These are phyloP conservation scores for Aleiodes leptofemur DNA, from an alignment of 2,888 invertebrate species.

Conservation along the genomic window DNA sequence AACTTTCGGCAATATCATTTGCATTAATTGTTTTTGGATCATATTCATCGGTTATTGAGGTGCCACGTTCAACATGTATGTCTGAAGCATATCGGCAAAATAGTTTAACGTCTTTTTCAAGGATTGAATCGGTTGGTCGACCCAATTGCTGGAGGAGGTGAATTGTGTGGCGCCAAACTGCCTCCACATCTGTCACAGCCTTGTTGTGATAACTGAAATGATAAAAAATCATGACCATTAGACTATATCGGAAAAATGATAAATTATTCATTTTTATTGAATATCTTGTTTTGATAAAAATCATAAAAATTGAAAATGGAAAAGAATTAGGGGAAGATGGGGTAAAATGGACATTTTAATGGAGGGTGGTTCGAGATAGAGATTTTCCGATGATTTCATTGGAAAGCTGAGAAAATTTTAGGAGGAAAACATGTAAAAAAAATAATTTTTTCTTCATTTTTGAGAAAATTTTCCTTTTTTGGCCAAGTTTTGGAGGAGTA, in stretches of 20 bases:
- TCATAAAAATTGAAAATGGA: neutral
- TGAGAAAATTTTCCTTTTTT: too few species aligned
- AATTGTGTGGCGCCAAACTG: slow-evolving; percentile 87
- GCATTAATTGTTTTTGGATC: slow-evolving; percentile 79
- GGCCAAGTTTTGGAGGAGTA: too few species aligned
- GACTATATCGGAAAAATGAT: too few species aligned
- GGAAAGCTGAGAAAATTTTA: too few species aligned
- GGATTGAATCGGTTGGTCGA: slow-evolving; percentile 83
- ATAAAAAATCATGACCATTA: too few species aligned
- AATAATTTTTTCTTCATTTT: too few species aligned
- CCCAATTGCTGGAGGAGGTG: slow-evolving; percentile 88
- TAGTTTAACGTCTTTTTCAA: slow-evolving; percentile 87
- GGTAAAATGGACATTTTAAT: too few species aligned
- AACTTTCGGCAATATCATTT: slow-evolving; percentile 80
- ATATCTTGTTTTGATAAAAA: neutral
- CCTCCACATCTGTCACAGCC: slow-evolving; percentile 88
- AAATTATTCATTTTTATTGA: slow-evolving; percentile 8
- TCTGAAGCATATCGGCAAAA: slow-evolving; percentile 93
- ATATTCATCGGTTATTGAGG: slow-evolving; percentile 89
- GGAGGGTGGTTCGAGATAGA: too few species aligned
- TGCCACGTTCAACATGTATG: slow-evolving; percentile 87
- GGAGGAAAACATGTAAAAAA: too few species aligned
- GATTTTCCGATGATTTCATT: too few species aligned
- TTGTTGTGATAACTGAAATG: slow-evolving; percentile 83
- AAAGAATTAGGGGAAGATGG: too few species aligned